Evolutionary conservation across 2,797 vertebrate species (phyloP).

Genomic region (Avahi laniger): DNA sequence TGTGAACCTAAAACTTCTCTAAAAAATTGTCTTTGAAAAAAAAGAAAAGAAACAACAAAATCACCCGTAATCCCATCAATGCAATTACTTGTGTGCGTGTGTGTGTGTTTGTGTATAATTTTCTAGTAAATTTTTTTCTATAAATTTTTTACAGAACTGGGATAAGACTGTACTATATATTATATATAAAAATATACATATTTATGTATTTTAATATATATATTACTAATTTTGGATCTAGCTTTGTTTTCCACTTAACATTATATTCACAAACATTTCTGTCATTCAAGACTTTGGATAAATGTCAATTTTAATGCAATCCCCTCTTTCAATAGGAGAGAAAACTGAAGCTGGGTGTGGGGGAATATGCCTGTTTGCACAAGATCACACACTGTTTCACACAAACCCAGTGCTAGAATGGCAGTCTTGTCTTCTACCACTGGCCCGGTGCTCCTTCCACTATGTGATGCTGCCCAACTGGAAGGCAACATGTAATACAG

Average conservation of each 20-base stretch:
- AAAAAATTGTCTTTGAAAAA: not conserved
- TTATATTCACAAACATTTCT: not conserved
- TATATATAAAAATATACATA: too few species aligned
- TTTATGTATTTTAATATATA: too few species aligned
- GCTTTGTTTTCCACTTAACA: not conserved
- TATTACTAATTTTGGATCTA: not conserved
- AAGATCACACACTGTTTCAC: not conserved
- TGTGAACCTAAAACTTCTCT: not conserved
- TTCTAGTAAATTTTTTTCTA: not conserved
- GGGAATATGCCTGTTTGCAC: not conserved
- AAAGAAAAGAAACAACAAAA: not conserved
- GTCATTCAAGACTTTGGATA: not conserved
- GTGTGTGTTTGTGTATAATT: not conserved
- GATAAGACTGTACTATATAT: not conserved
- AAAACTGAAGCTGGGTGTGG: not conserved
- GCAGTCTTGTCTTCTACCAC: not conserved
- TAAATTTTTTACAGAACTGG: not conserved
- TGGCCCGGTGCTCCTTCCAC: not conserved
- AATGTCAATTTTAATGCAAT: not conserved
- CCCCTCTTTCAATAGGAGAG: not conserved
- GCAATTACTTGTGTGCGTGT: not conserved
- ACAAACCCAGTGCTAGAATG: not conserved
- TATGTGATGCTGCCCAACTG: not conserved
- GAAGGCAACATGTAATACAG: not conserved
- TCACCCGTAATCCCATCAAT: not conserved